phyloP scores from a whole-genome alignment of 2,888 invertebrate species.

The Digitonthophagus gazella region DNA sequence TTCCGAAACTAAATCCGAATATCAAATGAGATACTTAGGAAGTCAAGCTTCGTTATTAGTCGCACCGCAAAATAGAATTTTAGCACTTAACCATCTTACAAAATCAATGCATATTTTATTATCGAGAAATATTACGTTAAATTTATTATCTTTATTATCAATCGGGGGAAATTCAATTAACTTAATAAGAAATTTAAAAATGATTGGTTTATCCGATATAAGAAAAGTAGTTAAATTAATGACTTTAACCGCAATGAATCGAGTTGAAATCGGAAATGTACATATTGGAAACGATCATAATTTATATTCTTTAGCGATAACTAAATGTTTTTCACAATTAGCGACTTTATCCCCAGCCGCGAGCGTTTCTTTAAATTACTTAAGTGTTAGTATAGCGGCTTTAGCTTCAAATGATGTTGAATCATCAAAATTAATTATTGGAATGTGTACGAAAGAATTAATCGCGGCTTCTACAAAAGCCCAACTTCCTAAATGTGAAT shows the following conservation, averaged over 20 bases:
- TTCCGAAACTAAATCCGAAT: constrained; percentile 38
- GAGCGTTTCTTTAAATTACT: constrained; percentile 45
- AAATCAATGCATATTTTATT: constrained; percentile 56
- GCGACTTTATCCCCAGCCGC: constrained; percentile 42
- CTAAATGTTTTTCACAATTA: constrained; percentile 41
- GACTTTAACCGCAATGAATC: constrained; percentile 59
- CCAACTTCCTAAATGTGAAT: constrained; percentile 44
- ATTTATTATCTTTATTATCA: constrained; percentile 53
- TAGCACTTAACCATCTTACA: constrained; percentile 55
- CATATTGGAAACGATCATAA: constrained; percentile 37
- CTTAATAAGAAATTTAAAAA: constrained; percentile 45
- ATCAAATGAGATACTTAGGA: constrained; percentile 48
- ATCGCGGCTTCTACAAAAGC: constrained; percentile 52
- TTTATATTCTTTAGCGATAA: constrained; percentile 30
- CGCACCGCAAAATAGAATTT: constrained; percentile 53
- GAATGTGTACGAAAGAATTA: constrained; percentile 57
- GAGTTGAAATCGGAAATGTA: constrained; percentile 50
- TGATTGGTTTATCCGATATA: constrained; percentile 57
- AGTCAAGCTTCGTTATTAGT: constrained; percentile 55
- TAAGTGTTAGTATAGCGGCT: constrained; percentile 53
- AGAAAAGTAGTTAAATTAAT: constrained; percentile 57
- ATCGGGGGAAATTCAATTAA: constrained; percentile 42
- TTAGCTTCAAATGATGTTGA: constrained; percentile 56
- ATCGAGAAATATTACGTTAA: constrained; percentile 57
- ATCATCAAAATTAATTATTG: constrained; percentile 57